Percentiles rank a stretch among this genome's conserved stretches.
Conservation (phyloP, 2,797 vertebrate genomes). For the Botia almorhae region DNA sequence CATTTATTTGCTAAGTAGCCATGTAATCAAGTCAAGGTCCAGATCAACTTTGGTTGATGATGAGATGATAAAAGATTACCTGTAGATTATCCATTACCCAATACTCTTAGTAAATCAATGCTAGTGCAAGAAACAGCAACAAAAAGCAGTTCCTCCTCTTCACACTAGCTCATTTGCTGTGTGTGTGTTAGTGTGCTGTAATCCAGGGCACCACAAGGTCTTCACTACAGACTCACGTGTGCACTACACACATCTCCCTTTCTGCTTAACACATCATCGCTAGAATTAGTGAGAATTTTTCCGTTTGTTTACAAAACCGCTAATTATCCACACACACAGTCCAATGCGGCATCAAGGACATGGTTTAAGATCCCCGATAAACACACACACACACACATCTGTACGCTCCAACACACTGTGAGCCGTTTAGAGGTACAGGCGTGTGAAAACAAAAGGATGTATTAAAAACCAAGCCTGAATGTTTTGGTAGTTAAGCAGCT, state of each 20-base stretch:
- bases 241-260: conserved; percentile 71
- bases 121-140: conserved; percentile 61
- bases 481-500: conserved; percentile 10
- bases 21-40: not conserved
- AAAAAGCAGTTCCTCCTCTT: conserved; percentile 68
- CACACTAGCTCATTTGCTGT: conserved; percentile 77
- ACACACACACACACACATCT: conserved; percentile 51
- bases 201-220: conserved; percentile 75
- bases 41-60: too few relatives aligned
- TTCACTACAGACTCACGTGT: conserved; percentile 70
- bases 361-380: conserved; percentile 61
- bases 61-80: too few relatives aligned
- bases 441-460: not conserved
- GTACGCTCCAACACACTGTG: conserved; percentile 10
- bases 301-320: conserved; percentile 75
- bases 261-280: conserved; percentile 74
- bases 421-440: conserved; percentile 4
- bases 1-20: not conserved
- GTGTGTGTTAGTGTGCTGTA: conserved; percentile 75
- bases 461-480: not conserved
- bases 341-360: conserved; percentile 67
- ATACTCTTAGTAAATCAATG: not conserved
- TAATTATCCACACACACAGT: conserved; percentile 76
- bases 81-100: not conserved
- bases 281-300: conserved; percentile 71